Percentiles rank a stretch among this genome's conserved stretches.
Conservation (phyloP, 2,888 invertebrate species). For the Mechanitis mazaeus region DNA sequence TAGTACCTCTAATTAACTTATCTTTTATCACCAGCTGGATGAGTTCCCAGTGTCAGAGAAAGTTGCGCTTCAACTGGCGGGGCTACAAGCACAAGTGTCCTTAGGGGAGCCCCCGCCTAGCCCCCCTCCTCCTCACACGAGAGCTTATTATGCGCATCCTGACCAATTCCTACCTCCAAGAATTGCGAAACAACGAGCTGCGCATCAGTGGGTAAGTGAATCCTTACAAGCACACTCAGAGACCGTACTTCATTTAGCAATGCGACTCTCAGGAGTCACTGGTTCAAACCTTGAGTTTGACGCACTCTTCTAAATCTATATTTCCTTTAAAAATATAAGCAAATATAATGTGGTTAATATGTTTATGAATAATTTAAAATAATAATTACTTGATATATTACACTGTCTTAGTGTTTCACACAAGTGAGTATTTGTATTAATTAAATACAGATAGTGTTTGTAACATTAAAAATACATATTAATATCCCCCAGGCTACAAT, state of each 20-base stretch:
- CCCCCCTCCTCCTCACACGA: conserved; percentile 83
- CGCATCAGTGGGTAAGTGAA: conserved; percentile 88
- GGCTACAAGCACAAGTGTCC: conserved; percentile 95
- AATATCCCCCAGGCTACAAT: conserved; percentile 79
- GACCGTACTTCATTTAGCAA: no score
- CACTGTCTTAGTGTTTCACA: no score
- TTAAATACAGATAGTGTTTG: no score
- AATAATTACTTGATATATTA: no score
- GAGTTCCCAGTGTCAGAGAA: conserved; percentile 97
- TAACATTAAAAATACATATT: no score
- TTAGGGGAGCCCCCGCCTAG: conserved; percentile 86
- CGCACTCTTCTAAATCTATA: no score
- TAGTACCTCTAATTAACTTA: background rate
- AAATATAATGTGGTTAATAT: no score
- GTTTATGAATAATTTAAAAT: no score
- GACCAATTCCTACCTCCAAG: conserved; percentile 92
- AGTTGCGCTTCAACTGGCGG: conserved; percentile 94
- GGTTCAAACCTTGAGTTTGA: no score
- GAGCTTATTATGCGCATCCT: conserved; percentile 93
- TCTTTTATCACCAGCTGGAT: conserved; percentile 81
- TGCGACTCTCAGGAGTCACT: no score
- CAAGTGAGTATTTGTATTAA: no score
- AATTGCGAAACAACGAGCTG: conserved; percentile 85
- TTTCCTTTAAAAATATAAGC: no score
- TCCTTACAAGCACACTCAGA: background rate